Percentiles rank a stretch among this genome's conserved stretches.
Evolutionary conservation across 2,888 invertebrate genomes (phyloP).

Genomic region (Phaedon cochleariae): DNA sequence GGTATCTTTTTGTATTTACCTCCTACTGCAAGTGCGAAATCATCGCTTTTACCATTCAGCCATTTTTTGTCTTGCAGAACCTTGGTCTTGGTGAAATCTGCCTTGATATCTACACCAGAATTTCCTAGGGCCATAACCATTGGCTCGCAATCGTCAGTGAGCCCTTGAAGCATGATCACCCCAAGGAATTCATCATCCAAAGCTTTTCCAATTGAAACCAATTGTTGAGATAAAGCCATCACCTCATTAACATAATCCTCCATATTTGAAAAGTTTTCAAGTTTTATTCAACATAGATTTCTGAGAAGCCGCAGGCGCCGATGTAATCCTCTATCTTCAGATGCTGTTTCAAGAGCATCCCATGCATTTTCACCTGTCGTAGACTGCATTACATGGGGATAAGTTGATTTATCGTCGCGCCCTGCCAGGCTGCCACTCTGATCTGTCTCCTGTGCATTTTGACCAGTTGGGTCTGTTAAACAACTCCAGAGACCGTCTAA

Average conservation of each 20-base stretch:
- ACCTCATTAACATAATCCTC: conserved; percentile 39
- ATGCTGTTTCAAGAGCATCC: conserved; percentile 37
- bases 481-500: conserved; percentile 31
- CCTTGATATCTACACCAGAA: conserved; percentile 29
- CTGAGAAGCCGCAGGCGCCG: conserved; percentile 24
- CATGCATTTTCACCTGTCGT: conserved; percentile 35
- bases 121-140: conserved; percentile 37
- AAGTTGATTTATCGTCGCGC: conserved; percentile 34
- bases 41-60: conserved; percentile 15
- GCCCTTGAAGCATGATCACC: conserved; percentile 38
- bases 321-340: conserved; percentile 40
- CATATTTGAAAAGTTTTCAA: conserved; percentile 30
- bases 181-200: conserved; percentile 41
- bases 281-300: conserved; percentile 29
- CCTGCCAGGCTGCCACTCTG: conserved; percentile 16
- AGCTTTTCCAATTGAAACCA: conserved; percentile 30
- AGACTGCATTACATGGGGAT: conserved; percentile 36
- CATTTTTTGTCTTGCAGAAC: conserved; percentile 33
- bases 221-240: conserved; percentile 37
- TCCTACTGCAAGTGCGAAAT: conserved; percentile 14
- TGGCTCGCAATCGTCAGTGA: conserved; percentile 27
- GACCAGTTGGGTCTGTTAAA: neutral
- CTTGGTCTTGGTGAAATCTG: conserved; percentile 36
- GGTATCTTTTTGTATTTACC: conserved; percentile 20
- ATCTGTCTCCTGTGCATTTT: conserved; percentile 9